Base-by-base conservation (phyloP, 2,888 invertebrate species). In the Coenonympha glycerion region DNA sequence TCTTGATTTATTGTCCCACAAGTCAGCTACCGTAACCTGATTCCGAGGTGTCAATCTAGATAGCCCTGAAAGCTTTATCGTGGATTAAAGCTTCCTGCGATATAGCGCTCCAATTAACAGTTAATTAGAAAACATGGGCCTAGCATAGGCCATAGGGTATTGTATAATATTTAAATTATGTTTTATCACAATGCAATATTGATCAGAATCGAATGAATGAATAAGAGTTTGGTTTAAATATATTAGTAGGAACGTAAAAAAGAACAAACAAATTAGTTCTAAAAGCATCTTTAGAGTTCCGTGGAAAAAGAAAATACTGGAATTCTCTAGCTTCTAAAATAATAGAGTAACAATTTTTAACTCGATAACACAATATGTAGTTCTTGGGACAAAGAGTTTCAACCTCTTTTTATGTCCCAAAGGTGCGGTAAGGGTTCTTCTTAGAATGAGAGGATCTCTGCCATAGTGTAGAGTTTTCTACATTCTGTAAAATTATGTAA, bases 1-100 rank as follows among this genome's bases (percentile, higher is more conserved):
- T 58, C 57, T 56, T 58, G 58, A 66, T 64, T 59, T 58, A 65
- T 63, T 58, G 59, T 56, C 59, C 47, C 55, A 51, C 55, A 56
- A 59, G 15, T 15, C 9, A 24, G 39, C 45, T 52, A 57, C 58
- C 51, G 58, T 62, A 59, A 53, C 63, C 63, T 41, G 51, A 36
- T 59, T 61, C 45, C 37, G 44, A 53, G 51, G 55, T 57, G 57
- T 49, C 57, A 51, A 41, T 55, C 44, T 41, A 51, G 53, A 53
- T 53, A 55, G 33, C 40, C 48, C 11, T 33, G 47, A 39, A 30
- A 30, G 26, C 42, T 19, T 39, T 21, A 40, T 21, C 21, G 19
- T 24, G 24, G 44, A 26, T 49, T 42, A 44, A 31, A 21, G 22
- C 18, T 42, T 33, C 24, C 53, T 53, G 53, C 42, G 13, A 13